Evolutionary conservation across 2,888 invertebrate species (phyloP).

Genomic region (Hofmannophila pseudospretella): DNA sequence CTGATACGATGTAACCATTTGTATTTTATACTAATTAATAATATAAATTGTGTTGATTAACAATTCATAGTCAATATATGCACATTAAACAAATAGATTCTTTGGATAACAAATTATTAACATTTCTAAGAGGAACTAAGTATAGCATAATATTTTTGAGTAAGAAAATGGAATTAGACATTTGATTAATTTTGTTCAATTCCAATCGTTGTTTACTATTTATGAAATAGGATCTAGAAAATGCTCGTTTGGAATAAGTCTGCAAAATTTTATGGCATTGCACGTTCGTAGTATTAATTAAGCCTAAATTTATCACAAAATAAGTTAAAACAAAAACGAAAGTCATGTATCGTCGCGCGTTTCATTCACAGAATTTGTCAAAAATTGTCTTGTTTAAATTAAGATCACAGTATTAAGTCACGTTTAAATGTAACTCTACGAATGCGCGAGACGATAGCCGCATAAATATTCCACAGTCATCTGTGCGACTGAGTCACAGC

Average conservation of each 20-base stretch:
- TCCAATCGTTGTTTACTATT: constrained; percentile 29
- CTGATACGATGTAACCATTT: constrained; percentile 32
- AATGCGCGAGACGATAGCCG: constrained; percentile 62
- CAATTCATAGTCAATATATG: constrained; percentile 64
- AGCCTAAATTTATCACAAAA: constrained; percentile 71
- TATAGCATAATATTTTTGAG: constrained; percentile 40
- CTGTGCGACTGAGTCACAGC: constrained; percentile 53
- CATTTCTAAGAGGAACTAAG: constrained; percentile 75
- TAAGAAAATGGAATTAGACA: constrained; percentile 24
- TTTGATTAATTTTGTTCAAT: constrained; percentile 29
- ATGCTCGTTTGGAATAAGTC: constrained; percentile 65
- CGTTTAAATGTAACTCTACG: constrained; percentile 67
- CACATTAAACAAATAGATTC: constrained; percentile 55
- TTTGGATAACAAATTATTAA: constrained; percentile 74
- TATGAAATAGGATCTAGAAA: constrained; percentile 47
- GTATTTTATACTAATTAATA: constrained; percentile 55
- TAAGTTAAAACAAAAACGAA: constrained; percentile 62
- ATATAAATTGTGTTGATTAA: constrained; percentile 44
- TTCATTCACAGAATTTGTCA: constrained; percentile 67
- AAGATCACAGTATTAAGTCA: constrained; percentile 78
- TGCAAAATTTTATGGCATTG: constrained; percentile 64
- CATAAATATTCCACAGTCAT: constrained; percentile 76
- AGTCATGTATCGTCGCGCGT: constrained; percentile 55
- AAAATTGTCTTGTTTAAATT: constrained; percentile 73
- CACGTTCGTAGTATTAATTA: constrained; percentile 54